Conservation (phyloP, 2,113 vertebrate genomes). For the Columba livia region DNA sequence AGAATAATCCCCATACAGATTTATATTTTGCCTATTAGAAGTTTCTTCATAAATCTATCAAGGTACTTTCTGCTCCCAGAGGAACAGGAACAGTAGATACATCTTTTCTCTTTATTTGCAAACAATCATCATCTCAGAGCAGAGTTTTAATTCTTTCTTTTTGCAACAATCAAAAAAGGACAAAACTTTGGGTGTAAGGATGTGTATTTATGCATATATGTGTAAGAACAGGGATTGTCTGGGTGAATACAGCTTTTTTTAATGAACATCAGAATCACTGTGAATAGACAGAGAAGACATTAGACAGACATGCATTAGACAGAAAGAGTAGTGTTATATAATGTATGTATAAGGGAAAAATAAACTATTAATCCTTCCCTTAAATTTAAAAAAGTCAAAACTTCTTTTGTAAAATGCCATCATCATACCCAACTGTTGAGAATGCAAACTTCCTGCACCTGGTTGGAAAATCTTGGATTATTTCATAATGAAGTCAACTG, state of each 20-base stretch:
- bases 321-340: background rate
- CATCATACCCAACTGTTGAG: background rate
- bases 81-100: background rate
- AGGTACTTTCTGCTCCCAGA: background rate
- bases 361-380: background rate
- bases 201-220: background rate
- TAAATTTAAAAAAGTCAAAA: background rate
- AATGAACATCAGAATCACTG: background rate
- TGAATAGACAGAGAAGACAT: background rate
- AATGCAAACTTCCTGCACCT: background rate
- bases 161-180: background rate
- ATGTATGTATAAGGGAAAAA: background rate
- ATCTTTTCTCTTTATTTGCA: background rate
- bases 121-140: background rate
- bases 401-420: background rate
- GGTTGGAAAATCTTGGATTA: background rate
- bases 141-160: background rate
- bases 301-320: background rate
- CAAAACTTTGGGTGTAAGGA: background rate
- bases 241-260: background rate
- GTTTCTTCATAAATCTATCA: background rate
- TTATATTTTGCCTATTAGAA: background rate
- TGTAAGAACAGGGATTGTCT: background rate
- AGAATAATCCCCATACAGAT: background rate
- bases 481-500: background rate